Base-by-base conservation (phyloP, 1,140 invertebrate genomes). In the Cotesia vestalis region DNA sequence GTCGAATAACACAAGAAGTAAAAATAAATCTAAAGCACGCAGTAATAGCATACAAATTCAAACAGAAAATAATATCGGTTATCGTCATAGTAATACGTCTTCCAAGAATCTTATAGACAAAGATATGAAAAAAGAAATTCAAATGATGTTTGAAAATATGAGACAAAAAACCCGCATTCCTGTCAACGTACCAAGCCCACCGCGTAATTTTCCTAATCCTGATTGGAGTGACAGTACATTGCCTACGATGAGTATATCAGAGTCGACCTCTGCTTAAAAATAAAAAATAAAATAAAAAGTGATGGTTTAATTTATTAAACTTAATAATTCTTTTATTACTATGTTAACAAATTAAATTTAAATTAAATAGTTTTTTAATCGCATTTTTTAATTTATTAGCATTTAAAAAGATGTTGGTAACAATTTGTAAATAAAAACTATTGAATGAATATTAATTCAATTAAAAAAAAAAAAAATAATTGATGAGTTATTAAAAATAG, bases 201-300 rank as follows among this genome's bases (percentile, higher is more conserved):
- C 76, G 9, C 75, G 79, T 34, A 62, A 77, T 46, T 82, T 71
- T 77, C 80, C 79, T 6, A 61, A 74, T 63, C 75, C 80, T n/a
- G 75, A 82, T 66, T 81, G 78, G 78, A 82, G 74, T 57, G 80
- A 82, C 46, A 82, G 79, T 61, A 78, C 78, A 20, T 67, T 82
- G 40, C 75, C 73, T 27, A 80, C 79, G 34, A 75, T 82, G 53
- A 80, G 76, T 71, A 73, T 73, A 14, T 75, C 78, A 2, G 78
- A 74, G 8, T 76, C 64, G 11, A 73, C 73, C 53, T n/a, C 66
- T 36, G 60, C 59, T 34, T 60, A 11, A 63, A 46, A 46, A 40
- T 9, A 40, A 55, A 34, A 60, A 38, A 40, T 62, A 63, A 6
- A 62, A 66, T 64, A 53, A 51, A 73, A 35, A 53, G 14, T 38